Evolutionary conservation across 2,888 invertebrate genomes (phyloP).

Genomic region (Pammene aurita): DNA sequence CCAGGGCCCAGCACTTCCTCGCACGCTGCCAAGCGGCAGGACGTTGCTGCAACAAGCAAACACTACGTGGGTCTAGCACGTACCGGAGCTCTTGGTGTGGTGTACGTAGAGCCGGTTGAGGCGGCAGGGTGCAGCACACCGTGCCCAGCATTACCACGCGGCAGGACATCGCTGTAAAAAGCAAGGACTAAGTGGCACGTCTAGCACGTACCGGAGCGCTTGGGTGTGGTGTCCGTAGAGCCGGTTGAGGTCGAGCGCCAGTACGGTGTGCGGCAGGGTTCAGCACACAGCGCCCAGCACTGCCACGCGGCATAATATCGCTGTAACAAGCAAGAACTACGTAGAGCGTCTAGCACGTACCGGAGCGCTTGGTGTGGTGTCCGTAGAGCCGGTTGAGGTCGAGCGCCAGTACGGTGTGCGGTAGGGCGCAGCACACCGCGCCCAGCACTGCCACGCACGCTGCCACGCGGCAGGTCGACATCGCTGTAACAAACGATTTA

Average conservation of each 20-base stretch:
- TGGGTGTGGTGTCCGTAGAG: slow-evolving; percentile 90
- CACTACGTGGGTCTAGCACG: too few relatives aligned
- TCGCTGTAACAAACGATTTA: slow-evolving; percentile 56
- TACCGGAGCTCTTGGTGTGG: too few relatives aligned
- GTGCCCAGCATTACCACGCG: slow-evolving; percentile 67
- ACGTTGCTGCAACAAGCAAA: too few relatives aligned
- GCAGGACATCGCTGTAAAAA: slow-evolving; percentile 68
- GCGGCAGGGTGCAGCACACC: too few relatives aligned
- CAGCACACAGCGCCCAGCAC: slow-evolving; percentile 60
- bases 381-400: slow-evolving; percentile 93
- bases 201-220: slow-evolving; percentile 63
- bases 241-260: slow-evolving; percentile 90
- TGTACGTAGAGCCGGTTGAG: too few relatives aligned
- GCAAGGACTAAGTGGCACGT: too few relatives aligned
- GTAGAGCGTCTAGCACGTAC: slow-evolving; percentile 71
- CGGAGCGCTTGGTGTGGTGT: slow-evolving; percentile 88
- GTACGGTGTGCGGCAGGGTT: slow-evolving; percentile 82
- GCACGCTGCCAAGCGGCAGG: too few relatives aligned
- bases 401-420: slow-evolving; percentile 87
- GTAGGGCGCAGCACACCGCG: slow-evolving; percentile 86
- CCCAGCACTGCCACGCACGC: slow-evolving; percentile 81
- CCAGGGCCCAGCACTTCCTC: too few relatives aligned
- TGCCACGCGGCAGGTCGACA: slow-evolving; percentile 74
- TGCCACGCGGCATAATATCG: slow-evolving; percentile 74
- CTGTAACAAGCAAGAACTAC: slow-evolving; percentile 56